These are phyloP conservation scores for Cydia splendana DNA, from an alignment of 1,140 invertebrate genomes.

Conservation along the genomic window DNA sequence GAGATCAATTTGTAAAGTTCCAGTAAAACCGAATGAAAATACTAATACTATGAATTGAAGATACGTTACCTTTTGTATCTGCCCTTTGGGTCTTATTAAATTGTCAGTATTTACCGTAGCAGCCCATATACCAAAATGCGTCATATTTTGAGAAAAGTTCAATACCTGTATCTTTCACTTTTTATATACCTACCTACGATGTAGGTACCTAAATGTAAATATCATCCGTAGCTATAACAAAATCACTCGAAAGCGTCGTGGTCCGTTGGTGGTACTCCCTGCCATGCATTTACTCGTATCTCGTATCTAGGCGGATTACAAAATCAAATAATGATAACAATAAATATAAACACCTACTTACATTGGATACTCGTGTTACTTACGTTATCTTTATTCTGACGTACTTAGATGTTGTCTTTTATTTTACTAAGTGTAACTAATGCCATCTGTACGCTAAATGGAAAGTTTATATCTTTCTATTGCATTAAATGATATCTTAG, in stretches of 20 bases:
- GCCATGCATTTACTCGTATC: not conserved
- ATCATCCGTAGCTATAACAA: not conserved
- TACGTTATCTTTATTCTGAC: not conserved
- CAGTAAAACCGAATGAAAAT: too few species aligned
- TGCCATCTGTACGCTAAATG: slow-evolving; percentile 3
- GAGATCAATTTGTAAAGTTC: too few species aligned
- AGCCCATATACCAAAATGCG: too few species aligned
- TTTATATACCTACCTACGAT: too few species aligned
- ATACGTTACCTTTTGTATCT: too few species aligned
- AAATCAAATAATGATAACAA: slow-evolving; percentile 22
- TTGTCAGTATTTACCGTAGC: too few species aligned
- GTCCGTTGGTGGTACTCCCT: slow-evolving; percentile 30
- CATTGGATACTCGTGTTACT: not conserved
- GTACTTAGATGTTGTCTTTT: not conserved
- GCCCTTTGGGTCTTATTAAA: too few species aligned
- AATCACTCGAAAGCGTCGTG: slow-evolving; percentile 3
- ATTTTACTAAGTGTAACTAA: not conserved
- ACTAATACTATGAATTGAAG: too few species aligned
- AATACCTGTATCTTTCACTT: too few species aligned
- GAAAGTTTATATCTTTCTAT: not conserved
- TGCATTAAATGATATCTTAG: too few species aligned
- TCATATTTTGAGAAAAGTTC: too few species aligned
- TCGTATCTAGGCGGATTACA: slow-evolving; percentile 13
- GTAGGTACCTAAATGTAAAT: not conserved
- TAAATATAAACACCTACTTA: not conserved